Conservation (phyloP, 2,888 invertebrate species). For the Philonicus albiceps region DNA sequence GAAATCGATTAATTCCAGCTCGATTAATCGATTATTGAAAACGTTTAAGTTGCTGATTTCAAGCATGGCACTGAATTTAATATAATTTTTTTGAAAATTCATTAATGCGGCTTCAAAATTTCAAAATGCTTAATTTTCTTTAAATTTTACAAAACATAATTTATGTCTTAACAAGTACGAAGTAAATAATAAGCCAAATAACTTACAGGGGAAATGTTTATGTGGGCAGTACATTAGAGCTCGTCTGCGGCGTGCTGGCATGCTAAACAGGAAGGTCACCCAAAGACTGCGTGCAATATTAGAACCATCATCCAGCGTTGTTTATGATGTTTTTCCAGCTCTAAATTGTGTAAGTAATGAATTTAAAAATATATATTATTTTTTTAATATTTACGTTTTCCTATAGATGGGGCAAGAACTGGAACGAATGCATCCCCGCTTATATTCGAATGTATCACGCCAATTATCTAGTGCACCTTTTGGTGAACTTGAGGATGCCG, state of each 20-base stretch:
- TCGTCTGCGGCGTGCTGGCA: conserved; percentile 75
- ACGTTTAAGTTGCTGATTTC: no score
- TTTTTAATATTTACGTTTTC: neutral
- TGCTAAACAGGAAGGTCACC: conserved; percentile 77
- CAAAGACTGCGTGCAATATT: conserved; percentile 71
- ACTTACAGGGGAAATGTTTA: conserved; percentile 70
- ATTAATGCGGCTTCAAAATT: no score
- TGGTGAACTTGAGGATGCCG: conserved; percentile 66
- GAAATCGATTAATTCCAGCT: no score
- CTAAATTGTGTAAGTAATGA: conserved; percentile 66
- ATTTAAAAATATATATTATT: neutral
- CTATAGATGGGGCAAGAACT: conserved; percentile 71
- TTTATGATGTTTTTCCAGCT: conserved; percentile 72
- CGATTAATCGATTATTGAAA: no score
- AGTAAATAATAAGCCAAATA: neutral
- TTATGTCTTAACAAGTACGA: neutral
- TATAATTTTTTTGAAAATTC: no score
- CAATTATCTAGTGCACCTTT: conserved; percentile 73
- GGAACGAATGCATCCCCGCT: conserved; percentile 80
- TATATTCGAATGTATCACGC: conserved; percentile 76
- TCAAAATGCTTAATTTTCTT: no score
- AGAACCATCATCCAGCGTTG: conserved; percentile 65
- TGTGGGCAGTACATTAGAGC: conserved; percentile 81
- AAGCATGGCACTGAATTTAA: no score
- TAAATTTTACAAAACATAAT: no score